Evolutionary conservation across 2,113 vertebrate species (phyloP).

Genomic region (cattle (Bos taurus)): ARS-UCD2.0 NC_037352.1:28872001-28872500

Average conservation of each 20-base stretch:
- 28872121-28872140: background rate
- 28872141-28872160: background rate
- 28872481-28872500: background rate
- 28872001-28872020: background rate
- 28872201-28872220: background rate
- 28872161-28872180: background rate
- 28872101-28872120: background rate
- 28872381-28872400: background rate
- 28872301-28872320: background rate
- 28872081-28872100: background rate
- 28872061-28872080: background rate
- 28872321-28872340: background rate
- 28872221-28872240: background rate
- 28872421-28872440: background rate
- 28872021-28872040: background rate
- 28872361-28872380: no score
- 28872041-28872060: background rate
- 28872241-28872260: background rate
- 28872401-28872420: background rate
- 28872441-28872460: background rate
- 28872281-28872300: accelerated
- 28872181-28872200: background rate
- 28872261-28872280: background rate
- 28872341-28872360: background rate
- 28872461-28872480: background rate